Conservation (phyloP, 2,888 invertebrate species). For the Criorhina ranunculi region DNA sequence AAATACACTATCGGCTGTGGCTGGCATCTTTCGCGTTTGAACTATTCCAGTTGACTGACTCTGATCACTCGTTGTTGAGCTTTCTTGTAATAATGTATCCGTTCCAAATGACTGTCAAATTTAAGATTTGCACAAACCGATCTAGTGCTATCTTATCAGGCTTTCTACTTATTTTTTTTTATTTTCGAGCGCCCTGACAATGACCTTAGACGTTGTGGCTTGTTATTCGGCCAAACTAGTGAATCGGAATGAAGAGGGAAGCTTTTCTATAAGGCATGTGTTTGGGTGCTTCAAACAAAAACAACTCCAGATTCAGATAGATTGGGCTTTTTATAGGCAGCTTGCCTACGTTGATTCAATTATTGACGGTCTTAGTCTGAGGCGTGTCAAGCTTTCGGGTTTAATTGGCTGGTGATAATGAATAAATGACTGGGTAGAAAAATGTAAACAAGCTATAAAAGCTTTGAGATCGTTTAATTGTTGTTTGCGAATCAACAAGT, state of each 20-base stretch:
- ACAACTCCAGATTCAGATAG: neutral
- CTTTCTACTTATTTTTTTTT: slow-evolving; percentile 23
- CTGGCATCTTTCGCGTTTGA: slow-evolving; percentile 81
- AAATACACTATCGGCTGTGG: slow-evolving; percentile 85
- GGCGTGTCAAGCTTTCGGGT: slow-evolving; percentile 22
- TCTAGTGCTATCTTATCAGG: slow-evolving; percentile 45
- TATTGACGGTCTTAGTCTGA: slow-evolving; percentile 6
- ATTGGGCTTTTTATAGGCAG: slow-evolving; percentile 14
- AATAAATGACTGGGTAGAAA: slow-evolving; percentile 11
- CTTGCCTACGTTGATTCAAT: slow-evolving; percentile 24
- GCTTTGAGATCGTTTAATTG: slow-evolving; percentile 3
- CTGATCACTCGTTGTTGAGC: slow-evolving; percentile 4
- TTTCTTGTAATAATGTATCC: slow-evolving; percentile 20
- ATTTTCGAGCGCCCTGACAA: slow-evolving; percentile 33
- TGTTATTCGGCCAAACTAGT: slow-evolving; percentile 17
- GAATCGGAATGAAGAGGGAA: slow-evolving; percentile 38
- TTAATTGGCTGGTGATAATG: slow-evolving; percentile 10
- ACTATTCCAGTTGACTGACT: slow-evolving; percentile 79
- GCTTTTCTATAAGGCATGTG: slow-evolving; percentile 9
- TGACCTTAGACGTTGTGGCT: slow-evolving; percentile 36
- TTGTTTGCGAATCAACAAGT: neutral
- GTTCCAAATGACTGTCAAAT: slow-evolving; percentile 19
- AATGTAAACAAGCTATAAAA: slow-evolving; percentile 9
- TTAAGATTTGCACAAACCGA: neutral
- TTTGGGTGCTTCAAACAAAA: neutral